These are phyloP conservation scores for Drosophila lacteicornis DNA, from an alignment of 1,140 invertebrate species.

Conservation along the genomic window DNA sequence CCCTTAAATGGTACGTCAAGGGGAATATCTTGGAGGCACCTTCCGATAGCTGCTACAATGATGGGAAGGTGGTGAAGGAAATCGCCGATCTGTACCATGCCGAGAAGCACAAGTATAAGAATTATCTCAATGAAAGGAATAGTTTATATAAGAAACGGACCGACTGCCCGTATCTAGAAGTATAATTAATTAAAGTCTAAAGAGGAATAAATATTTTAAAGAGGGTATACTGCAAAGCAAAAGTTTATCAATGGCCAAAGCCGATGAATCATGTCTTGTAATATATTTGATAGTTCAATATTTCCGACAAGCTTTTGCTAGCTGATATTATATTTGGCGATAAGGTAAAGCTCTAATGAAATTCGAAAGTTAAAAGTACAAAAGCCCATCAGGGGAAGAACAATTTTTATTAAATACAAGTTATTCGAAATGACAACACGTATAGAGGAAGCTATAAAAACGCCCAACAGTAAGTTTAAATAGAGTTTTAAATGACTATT, in stretches of 20 bases:
- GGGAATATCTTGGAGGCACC: constrained; percentile 67
- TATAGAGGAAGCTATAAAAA: not conserved
- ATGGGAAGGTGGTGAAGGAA: constrained; percentile 49
- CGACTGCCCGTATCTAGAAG: no score
- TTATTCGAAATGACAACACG: constrained; percentile 3
- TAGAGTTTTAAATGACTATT: not conserved
- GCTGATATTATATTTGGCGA: not conserved
- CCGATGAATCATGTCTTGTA: no score
- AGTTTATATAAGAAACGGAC: no score
- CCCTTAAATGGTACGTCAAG: constrained; percentile 59
- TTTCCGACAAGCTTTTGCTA: not conserved
- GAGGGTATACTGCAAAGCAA: no score
- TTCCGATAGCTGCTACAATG: constrained; percentile 42
- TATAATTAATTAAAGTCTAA: no score
- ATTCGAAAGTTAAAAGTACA: not conserved
- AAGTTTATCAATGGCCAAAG: no score
- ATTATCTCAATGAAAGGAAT: no score
- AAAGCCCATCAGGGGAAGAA: not conserved
- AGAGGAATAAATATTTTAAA: no score
- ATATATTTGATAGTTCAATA: not conserved
- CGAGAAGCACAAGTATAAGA: constrained; percentile 13
- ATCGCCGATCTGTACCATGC: constrained; percentile 48
- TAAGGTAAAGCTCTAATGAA: constrained; percentile 21
- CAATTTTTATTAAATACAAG: not conserved
- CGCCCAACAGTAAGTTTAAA: constrained; percentile 22